Evolutionary conservation across 2,113 vertebrate genomes (phyloP), one percentile per base, ranked within the genome.

Genomic region (Salvator merianae): DNA sequence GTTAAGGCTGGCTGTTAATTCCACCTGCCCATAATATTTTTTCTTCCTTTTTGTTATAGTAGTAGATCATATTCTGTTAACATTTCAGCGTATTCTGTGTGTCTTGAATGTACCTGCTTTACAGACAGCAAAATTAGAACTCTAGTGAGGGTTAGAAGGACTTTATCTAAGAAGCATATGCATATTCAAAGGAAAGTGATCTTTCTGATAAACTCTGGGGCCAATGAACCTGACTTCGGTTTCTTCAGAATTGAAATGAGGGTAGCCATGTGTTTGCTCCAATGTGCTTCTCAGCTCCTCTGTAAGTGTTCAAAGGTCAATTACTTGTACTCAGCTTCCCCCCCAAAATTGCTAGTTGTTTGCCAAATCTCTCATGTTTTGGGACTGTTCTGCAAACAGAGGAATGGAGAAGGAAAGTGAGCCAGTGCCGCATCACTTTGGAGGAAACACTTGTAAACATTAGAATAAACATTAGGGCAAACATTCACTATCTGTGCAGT

Each of bases 91-190:
- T 86, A 91, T 86, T 86, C 90, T 92, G 74, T 95, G 79, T 88
- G 85, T 94, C 83, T 89, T 87, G 87, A 92, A 92, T 91, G 84
- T 93, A 63, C 90, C 90, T 94, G 84, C 77, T 87, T 85, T 85
- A 74, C 76, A 0, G 77, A 66, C 36, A 47, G 76, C 71, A 72
- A 84, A 81, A 87, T 0, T 32, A 30, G 72, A 81, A 86, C 81
- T 92, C 91, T 73, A 7, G 18, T 87, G 89, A 87, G 92, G 89
- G 74, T 6, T 13, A 89, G 86, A 79, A 89, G 6, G 40, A 4
- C 53, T 83, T 32, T 89, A 34, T 55, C 93, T 65, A 82, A 32
- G 73, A 65, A 86, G 89, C 87, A 86, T 85, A 87, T 78, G 86
- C 75, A 87, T 1, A 80, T 72, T 53, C 90, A 88, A 87, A 89